A percentile compares a stretch with the other conserved stretches of the same genome.
These are phyloP conservation scores for Mohoua ochrocephala DNA, from an alignment of 2,113 vertebrate species.

Conservation along the genomic window DNA sequence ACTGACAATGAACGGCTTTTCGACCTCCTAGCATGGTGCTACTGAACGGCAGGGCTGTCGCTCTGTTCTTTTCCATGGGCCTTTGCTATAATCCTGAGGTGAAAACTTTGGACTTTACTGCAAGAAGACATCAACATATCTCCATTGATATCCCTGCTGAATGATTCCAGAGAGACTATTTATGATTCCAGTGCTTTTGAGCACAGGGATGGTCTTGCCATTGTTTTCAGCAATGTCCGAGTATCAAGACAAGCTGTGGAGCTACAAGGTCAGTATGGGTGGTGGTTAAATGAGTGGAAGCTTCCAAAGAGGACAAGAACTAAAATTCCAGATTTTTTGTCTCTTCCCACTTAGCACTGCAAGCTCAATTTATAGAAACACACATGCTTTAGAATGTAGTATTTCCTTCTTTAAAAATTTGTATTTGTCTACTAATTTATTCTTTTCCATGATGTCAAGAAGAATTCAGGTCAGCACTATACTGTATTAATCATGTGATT, in stretches of 20 bases:
- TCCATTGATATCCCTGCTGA: not conserved
- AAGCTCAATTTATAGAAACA: not conserved
- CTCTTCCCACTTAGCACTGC: not conserved
- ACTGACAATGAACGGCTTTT: not conserved
- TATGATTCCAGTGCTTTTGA: not conserved
- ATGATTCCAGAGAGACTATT: not conserved
- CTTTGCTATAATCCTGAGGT: not conserved
- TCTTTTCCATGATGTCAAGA: not conserved
- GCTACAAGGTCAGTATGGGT: not conserved
- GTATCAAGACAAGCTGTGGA: not conserved
- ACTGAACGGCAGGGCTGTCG: not conserved
- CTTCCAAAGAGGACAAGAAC: not conserved
- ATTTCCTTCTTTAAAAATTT: not conserved
- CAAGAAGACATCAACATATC: not conserved
- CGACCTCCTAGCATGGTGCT: not conserved
- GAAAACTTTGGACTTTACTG: not conserved
- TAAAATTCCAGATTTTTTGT: not conserved
- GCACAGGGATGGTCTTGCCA: not conserved
- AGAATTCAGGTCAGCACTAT: not conserved
- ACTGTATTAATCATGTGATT: not conserved
- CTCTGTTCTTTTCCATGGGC: not conserved
- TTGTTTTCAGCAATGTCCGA: not conserved
- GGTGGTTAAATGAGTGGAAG: not conserved
- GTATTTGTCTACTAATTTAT: not conserved
- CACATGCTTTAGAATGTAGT: not conserved